Conservation (phyloP, 2,888 invertebrate genomes). For the Trichogramma dendrolimi region DNA sequence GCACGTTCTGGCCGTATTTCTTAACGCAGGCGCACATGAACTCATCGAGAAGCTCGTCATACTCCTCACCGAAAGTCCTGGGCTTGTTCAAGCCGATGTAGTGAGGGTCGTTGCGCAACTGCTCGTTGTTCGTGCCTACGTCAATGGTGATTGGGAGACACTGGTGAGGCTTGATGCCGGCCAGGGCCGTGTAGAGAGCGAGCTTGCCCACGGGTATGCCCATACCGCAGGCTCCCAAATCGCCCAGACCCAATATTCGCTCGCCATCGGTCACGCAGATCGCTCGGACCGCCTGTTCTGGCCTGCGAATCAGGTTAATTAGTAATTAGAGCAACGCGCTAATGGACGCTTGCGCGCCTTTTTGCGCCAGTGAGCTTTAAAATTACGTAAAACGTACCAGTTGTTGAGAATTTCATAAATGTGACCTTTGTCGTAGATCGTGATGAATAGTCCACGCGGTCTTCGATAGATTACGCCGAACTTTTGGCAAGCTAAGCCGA, state of each 20-base stretch:
- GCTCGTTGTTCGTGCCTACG: slow-evolving; percentile 90
- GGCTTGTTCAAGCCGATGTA: slow-evolving; percentile 90
- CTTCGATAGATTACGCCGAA: slow-evolving; percentile 92
- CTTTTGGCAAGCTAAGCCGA: slow-evolving; percentile 93
- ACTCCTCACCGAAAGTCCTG: slow-evolving; percentile 77
- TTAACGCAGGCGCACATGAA: slow-evolving; percentile 92
- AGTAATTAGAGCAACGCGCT: not conserved
- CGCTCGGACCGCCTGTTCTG: slow-evolving; percentile 79
- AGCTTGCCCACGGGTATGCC: slow-evolving; percentile 98
- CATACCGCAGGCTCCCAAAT: slow-evolving; percentile 95
- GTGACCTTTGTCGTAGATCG: slow-evolving; percentile 91
- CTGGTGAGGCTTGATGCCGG: slow-evolving; percentile 93
- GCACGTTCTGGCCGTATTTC: slow-evolving; percentile 80
- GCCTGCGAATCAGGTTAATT: slow-evolving; percentile 57
- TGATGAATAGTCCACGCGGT: slow-evolving; percentile 92
- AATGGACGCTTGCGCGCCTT: not conserved
- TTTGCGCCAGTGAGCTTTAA: not conserved
- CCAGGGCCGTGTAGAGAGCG: slow-evolving; percentile 91
- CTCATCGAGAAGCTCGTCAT: slow-evolving; percentile 92
- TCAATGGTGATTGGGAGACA: slow-evolving; percentile 92
- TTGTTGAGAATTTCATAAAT: slow-evolving; percentile 86
- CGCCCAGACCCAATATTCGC: slow-evolving; percentile 92
- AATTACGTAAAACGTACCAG: slow-evolving; percentile 62
- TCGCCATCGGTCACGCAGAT: slow-evolving; percentile 96
- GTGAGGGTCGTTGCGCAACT: slow-evolving; percentile 84